phyloP scores from a whole-genome alignment of 2,113 vertebrate genomes.

The Thymallus thymallus region DNA sequence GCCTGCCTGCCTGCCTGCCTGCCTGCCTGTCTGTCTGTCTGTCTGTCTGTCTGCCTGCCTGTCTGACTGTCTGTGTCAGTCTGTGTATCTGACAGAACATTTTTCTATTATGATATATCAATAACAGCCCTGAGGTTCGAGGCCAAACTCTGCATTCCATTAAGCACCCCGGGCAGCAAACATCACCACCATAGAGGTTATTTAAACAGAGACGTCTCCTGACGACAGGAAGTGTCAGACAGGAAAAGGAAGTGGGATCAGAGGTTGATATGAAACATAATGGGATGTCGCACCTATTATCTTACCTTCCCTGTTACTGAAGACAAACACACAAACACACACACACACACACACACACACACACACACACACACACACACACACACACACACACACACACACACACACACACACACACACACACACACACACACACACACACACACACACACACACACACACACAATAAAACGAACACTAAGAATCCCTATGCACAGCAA shows the following conservation, averaged over 20 bases:
- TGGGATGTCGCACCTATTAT: conserved; percentile 1
- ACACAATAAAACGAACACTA: conserved; percentile 16
- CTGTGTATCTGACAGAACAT: background rate
- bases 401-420: conserved; percentile 18
- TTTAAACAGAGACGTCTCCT: background rate
- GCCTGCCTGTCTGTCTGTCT: background rate
- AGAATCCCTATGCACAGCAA: background rate
- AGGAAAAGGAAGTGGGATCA: background rate
- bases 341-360: too few relatives aligned
- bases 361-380: background rate
- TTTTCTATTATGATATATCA: too few relatives aligned
- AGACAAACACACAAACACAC: too few relatives aligned
- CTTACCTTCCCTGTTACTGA: background rate
- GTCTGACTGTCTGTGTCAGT: background rate
- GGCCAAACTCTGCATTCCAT: too few relatives aligned
- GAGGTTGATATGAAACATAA: background rate
- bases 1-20: too few relatives aligned
- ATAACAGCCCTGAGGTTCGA: too few relatives aligned
- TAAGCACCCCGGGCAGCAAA: too few relatives aligned
- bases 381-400: background rate
- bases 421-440: background rate
- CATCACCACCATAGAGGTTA: too few relatives aligned
- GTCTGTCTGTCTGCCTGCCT: background rate
- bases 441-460: background rate
- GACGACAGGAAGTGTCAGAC: background rate